Conservation (phyloP, 2,888 invertebrate species). For the Antitype chi region DNA sequence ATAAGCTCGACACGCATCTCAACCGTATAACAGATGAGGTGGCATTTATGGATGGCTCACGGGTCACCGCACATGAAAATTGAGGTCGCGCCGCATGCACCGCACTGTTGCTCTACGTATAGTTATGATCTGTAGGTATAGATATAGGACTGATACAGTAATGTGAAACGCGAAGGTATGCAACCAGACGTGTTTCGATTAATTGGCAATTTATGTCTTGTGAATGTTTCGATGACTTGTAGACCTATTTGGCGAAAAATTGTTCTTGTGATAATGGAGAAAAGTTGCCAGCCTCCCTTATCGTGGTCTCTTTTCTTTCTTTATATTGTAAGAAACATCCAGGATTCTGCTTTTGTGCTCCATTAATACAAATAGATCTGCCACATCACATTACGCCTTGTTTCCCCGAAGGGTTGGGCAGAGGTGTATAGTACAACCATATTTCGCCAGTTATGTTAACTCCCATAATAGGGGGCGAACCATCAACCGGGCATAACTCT, state of each 20-base stretch:
- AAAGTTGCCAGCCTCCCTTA: neutral
- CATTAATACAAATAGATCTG: too few species aligned
- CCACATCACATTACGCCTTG: too few species aligned
- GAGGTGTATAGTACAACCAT: too few species aligned
- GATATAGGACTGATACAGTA: conserved; percentile 39
- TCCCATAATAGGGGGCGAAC: too few species aligned
- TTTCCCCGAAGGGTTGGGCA: too few species aligned
- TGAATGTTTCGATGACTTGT: neutral
- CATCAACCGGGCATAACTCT: too few species aligned
- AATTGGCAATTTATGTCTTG: conserved; percentile 33
- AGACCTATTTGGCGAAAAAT: neutral
- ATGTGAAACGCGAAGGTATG: conserved; percentile 56
- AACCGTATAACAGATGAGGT: conserved; percentile 59
- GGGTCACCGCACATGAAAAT: conserved; percentile 83
- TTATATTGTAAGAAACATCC: neutral
- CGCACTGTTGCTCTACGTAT: conserved; percentile 38
- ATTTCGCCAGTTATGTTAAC: too few species aligned
- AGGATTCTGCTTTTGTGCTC: neutral
- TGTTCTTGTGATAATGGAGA: neutral
- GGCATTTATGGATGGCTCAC: conserved; percentile 65
- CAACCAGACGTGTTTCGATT: conserved; percentile 40
- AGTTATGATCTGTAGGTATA: conserved; percentile 26
- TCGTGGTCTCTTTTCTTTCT: too few species aligned
- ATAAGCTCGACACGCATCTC: conserved; percentile 37
- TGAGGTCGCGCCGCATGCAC: conserved; percentile 75